Base-by-base conservation (phyloP, 2,888 invertebrate species). In the Therioaphis trifolii region DNA sequence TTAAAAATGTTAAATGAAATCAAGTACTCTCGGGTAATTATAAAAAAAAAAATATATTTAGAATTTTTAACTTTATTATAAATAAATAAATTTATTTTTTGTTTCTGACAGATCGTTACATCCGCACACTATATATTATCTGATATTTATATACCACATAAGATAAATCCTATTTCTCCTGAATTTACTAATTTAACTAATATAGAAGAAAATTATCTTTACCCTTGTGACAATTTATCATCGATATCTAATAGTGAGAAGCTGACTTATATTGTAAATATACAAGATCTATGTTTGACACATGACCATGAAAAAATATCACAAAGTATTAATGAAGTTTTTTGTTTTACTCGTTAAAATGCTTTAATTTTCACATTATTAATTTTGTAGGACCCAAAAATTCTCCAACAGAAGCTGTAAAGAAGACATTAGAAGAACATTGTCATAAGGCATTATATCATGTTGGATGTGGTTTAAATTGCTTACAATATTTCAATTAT, bases 51-150 rank as follows among this genome's bases (percentile, higher is more conserved):
- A 0, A 1, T 18, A 18, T 61, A 0, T 9, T 2, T n/a, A 2
- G 4, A 4, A 14, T n/a, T 11, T 3, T 77, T 18, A 9, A 29
- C 24, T 24, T 40, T 7, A 49, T 77, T 49, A 0, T 27, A 7
- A 21, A 35, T 29, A n/a, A 14, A n/a, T 3, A 1, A n/a, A 61
- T 43, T 14, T 43, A 49, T 61, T 40, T 61, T 3, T 1, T 3
- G 7, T 35, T 35, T 35, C 35, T 12, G 84, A 66, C 94, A 95
- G 89, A 95, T 95, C 68, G 93, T 95, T 0, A 94, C 95, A 0
- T 96, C 96, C 0, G 95, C 96, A 0, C 94, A 96, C 88, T 96
- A 94, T 87, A 94, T 97, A 92, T 88, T 97, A 58, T 93, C 96
- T 0, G 96, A 97, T 89, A 89, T 97, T 74, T 95, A 94, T 88